A percentile compares a stretch with the other conserved stretches of the same genome.
Evolutionary conservation across 2,113 vertebrate genomes (phyloP).

Genomic region (Telmatochromis brichardi): DNA sequence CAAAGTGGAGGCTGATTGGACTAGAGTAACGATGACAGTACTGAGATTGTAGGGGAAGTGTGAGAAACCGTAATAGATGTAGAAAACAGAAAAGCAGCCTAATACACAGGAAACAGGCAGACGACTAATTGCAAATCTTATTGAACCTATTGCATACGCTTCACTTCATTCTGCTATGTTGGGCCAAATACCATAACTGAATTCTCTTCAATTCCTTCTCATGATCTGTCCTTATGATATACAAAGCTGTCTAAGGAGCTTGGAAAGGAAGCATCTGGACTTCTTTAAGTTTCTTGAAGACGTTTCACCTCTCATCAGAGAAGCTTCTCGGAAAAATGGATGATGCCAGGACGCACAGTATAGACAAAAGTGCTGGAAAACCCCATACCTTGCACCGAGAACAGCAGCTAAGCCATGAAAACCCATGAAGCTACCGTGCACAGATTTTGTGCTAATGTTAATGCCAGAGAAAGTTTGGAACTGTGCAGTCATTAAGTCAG

Average conservation of each 20-base stretch:
- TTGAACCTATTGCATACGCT: neutral
- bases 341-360: neutral
- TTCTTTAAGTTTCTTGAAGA: neutral
- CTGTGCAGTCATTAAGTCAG: neutral
- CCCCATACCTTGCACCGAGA: neutral
- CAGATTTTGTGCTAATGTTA: neutral
- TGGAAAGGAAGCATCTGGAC: neutral
- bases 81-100: neutral
- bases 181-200: neutral
- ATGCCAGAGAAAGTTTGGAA: neutral
- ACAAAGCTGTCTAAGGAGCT: neutral
- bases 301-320: neutral
- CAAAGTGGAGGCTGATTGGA: neutral
- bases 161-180: neutral
- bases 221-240: neutral
- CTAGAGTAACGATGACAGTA: neutral
- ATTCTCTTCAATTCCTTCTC: neutral
- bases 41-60: neutral
- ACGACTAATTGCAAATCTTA: neutral
- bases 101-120: neutral
- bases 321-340: neutral
- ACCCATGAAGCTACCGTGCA: neutral
- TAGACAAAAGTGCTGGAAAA: neutral
- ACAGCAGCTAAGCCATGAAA: neutral
- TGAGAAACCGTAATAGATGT: neutral